Conservation (phyloP, 2,888 invertebrate genomes). For the Aphelenchoides bicaudatus region DNA sequence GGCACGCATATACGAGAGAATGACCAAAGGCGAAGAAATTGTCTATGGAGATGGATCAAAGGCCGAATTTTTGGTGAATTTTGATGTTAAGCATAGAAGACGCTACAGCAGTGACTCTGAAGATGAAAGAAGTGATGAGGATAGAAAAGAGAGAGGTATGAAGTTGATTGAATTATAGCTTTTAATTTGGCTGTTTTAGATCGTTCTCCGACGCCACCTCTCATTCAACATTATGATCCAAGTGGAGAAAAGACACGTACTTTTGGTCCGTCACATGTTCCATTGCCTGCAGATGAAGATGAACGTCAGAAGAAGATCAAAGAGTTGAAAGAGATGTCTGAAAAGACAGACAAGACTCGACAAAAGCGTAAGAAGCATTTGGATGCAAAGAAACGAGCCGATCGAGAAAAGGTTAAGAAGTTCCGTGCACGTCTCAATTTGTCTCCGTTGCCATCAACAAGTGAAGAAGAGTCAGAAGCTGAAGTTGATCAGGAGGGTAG, state of each 20-base stretch:
- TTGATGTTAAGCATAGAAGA: conserved; percentile 40
- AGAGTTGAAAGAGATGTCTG: conserved; percentile 39
- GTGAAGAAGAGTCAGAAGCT: conserved; percentile 11
- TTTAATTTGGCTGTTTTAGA: too few relatives aligned
- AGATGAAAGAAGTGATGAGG: neutral
- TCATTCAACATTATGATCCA: conserved; percentile 44
- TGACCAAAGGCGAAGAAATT: conserved; percentile 38
- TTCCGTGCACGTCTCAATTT: conserved; percentile 26
- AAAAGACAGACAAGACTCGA: conserved; percentile 34
- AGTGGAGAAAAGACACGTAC: conserved; percentile 44
- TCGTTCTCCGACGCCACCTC: conserved; percentile 24
- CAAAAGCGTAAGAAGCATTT: conserved; percentile 29
- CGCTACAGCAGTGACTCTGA: conserved; percentile 32
- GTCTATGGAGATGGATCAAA: conserved; percentile 38
- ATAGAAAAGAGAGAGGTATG: neutral
- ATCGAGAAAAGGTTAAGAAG: conserved; percentile 26
- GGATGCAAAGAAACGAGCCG: conserved; percentile 22
- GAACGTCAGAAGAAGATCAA: conserved; percentile 37
- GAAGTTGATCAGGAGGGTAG: neutral
- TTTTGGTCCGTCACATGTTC: conserved; percentile 49
- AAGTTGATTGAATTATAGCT: neutral
- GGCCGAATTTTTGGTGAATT: conserved; percentile 51
- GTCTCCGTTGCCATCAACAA: conserved; percentile 20
- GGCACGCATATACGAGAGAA: conserved; percentile 41
- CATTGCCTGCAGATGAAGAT: conserved; percentile 42